Conservation (phyloP, 2,113 vertebrate genomes). For the Gopherus evgoodei region DNA sequence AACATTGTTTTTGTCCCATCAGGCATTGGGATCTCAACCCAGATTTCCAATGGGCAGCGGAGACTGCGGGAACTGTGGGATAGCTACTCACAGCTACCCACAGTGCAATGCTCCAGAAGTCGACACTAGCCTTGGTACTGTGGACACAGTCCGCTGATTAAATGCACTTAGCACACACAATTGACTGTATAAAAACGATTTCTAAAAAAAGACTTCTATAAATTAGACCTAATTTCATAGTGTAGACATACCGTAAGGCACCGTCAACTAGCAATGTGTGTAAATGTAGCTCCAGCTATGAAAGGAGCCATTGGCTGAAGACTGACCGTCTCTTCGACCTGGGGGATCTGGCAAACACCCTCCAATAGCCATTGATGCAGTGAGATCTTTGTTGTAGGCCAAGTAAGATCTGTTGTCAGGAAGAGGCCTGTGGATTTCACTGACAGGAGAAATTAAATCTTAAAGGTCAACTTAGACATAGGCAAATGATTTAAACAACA, state of each 20-base stretch:
- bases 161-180: no score
- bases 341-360: neutral
- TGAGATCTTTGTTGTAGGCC: neutral
- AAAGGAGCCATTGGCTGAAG: constrained; percentile 33
- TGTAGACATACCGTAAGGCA: neutral
- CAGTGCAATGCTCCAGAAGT: no score
- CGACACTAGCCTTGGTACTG: no score
- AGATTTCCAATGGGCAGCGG: no score
- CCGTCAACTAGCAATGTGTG: constrained; percentile 27
- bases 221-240: no score
- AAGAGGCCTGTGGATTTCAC: constrained; percentile 18
- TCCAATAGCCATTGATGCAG: neutral
- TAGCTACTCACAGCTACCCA: no score
- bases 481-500: neutral
- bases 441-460: neutral
- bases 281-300: neutral
- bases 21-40: no score
- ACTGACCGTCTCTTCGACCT: neutral
- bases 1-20: no score
- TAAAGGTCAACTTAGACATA: neutral
- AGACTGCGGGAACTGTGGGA: no score
- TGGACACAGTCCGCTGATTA: no score
- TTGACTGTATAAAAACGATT: no score
- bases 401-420: neutral
- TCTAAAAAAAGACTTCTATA: no score